Base-by-base conservation (phyloP, 2,113 vertebrate species). In the Thamnaconus septentrionalis region DNA sequence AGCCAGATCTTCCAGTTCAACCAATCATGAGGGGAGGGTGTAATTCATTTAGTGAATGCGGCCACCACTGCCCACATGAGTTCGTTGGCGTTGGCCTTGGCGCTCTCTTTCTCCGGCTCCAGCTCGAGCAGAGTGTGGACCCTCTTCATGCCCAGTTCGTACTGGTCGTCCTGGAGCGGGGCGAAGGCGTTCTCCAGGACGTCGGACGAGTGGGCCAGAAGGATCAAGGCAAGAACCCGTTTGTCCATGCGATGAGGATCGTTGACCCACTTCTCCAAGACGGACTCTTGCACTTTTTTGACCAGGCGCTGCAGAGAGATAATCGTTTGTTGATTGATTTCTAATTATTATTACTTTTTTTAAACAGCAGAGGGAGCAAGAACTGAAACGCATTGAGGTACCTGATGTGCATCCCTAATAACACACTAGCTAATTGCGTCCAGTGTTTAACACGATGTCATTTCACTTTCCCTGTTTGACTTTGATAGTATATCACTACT, bases 171-270 rank as follows among this genome's bases (percentile, higher is more conserved):
- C 85, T 96, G 85, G 5, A 98, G 95, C 0, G 97, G 97, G 6
- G 96, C 94, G 11, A 99, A 98, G 70, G 97, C 96, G 31, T 98
- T 99, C 91, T 99, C 97, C 42, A 99, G 92, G 12, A 99, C 97
- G 54, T 99, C 97, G 0, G 96, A 98, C 4, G 96, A 96, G 56
- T 98, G 96, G 40, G 97, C 96, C 70, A 98, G 90, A 18, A 98
- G 95, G 76, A 98, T 94, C 0, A 98, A 94, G 31, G 96, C 92
- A 80, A 99, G 90, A 71, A 97, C 66, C 8, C 97, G 95, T 84
- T 94, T 97, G 94, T 98, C 97, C 94, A 98, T 96, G 73, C 96
- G 95, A 48, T 96, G 94, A 0, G 96, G 95, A 76, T 98, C 96
- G 3, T 97, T 96, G 73, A 98, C 96, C 97, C 97, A 99, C 71